A percentile compares a stretch with the other conserved stretches of the same genome.
phyloP scores from a whole-genome alignment of 1,140 invertebrate genomes.

The Drosophila parvula region DNA sequence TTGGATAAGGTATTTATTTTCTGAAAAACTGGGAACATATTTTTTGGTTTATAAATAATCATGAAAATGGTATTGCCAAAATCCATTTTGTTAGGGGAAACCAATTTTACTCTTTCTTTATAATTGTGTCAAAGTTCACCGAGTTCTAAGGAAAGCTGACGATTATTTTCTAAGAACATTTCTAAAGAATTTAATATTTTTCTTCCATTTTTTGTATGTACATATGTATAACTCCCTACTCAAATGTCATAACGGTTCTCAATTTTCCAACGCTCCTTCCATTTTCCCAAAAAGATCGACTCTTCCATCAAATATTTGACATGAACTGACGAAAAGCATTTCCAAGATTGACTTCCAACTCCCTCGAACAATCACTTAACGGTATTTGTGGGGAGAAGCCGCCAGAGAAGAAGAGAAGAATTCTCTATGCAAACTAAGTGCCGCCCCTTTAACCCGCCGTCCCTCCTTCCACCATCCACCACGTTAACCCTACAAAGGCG shows the following conservation, averaged over 20 bases:
- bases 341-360: slow-evolving; percentile 42
- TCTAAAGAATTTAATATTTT: slow-evolving; percentile 3
- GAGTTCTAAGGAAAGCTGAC: neutral
- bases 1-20: no score
- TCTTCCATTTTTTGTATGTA: neutral
- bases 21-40: neutral
- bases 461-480: slow-evolving; percentile 8
- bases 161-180: neutral
- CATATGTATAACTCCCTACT: slow-evolving; percentile 1
- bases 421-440: slow-evolving; percentile 79
- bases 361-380: slow-evolving; percentile 61
- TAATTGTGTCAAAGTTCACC: neutral
- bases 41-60: neutral
- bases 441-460: slow-evolving; percentile 35
- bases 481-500: slow-evolving; percentile 35
- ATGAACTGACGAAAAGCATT: slow-evolving; percentile 46
- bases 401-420: slow-evolving; percentile 37
- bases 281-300: slow-evolving; percentile 21
- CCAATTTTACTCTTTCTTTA: no score
- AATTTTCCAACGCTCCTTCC: slow-evolving; percentile 9
- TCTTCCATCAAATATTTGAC: slow-evolving; percentile 52
- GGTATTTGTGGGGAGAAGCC: slow-evolving; percentile 33
- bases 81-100: neutral
- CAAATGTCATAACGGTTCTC: slow-evolving; percentile 48
- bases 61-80: neutral